Evolutionary conservation across 2,888 invertebrate genomes (phyloP).

Genomic region (Galerucella nymphaeae): DNA sequence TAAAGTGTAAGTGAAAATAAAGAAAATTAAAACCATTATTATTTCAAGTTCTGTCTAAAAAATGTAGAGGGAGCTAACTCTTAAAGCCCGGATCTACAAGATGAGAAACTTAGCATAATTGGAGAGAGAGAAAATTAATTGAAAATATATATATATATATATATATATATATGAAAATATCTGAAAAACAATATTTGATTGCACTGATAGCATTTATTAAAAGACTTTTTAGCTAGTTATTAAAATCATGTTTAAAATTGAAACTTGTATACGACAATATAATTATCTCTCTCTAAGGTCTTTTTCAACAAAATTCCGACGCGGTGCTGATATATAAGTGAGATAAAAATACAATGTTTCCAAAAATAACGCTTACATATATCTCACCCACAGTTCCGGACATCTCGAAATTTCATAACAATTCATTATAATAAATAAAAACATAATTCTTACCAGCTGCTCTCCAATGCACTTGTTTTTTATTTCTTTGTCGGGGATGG

Average conservation of each 20-base stretch:
- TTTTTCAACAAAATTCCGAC: constrained; percentile 9
- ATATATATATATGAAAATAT: too few species aligned
- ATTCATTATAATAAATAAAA: neutral
- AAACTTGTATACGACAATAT: neutral
- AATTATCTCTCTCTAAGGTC: neutral
- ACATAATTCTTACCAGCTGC: constrained; percentile 76
- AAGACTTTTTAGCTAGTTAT: too few species aligned
- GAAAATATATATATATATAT: too few species aligned
- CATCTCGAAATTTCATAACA: neutral
- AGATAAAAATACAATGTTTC: constrained; percentile 50
- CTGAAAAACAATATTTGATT: too few species aligned
- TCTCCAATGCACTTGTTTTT: constrained; percentile 86
- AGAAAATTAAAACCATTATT: constrained; percentile 4
- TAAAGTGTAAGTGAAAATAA: neutral
- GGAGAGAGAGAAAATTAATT: too few species aligned
- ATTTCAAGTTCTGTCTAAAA: too few species aligned
- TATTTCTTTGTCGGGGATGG: constrained; percentile 70
- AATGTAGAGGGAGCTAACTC: too few species aligned
- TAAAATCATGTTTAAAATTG: too few species aligned
- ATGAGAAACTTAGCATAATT: too few species aligned
- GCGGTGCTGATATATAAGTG: constrained; percentile 18
- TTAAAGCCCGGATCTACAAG: too few species aligned
- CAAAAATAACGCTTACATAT: constrained; percentile 47
- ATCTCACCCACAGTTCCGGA: neutral
- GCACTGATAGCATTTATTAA: too few species aligned